These are phyloP conservation scores for Enteromius fasciolatus DNA, from an alignment of 2,797 vertebrate species.

Conservation along the genomic window DNA sequence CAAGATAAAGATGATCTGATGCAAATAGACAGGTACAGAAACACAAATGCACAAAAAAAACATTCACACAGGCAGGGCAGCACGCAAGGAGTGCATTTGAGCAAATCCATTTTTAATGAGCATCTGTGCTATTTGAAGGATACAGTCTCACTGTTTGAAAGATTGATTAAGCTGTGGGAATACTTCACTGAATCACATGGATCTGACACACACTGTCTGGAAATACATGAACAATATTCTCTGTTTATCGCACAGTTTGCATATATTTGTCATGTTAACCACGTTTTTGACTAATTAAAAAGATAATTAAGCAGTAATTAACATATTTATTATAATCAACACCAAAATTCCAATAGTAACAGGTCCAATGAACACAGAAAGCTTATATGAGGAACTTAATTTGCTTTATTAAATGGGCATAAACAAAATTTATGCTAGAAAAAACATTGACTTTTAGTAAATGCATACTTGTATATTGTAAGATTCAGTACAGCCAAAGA, in stretches of 20 bases:
- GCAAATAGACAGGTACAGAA: conserved; percentile 26
- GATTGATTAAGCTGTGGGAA: conserved; percentile 52
- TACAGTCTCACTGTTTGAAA: conserved; percentile 52
- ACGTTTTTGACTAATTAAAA: neutral
- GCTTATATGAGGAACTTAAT: conserved; percentile 37
- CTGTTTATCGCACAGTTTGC: neutral
- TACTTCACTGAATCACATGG: conserved; percentile 26
- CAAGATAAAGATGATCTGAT: conserved; percentile 15
- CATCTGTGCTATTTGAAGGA: conserved; percentile 49
- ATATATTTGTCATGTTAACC: neutral
- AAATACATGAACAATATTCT: neutral
- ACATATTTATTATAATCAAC: neutral
- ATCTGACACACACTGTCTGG: conserved; percentile 6
- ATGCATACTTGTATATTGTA: conserved; percentile 52
- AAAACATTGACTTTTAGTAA: conserved; percentile 48
- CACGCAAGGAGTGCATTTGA: conserved; percentile 43
- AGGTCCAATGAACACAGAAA: conserved; percentile 27
- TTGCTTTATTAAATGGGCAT: conserved; percentile 60
- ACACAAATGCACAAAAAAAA: conserved; percentile 16
- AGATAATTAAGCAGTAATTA: conserved; percentile 2
- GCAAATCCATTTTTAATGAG: conserved; percentile 52
- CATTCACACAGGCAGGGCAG: conserved; percentile 26
- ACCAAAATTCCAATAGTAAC: neutral
- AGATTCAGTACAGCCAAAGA: conserved; percentile 50
- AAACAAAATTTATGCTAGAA: conserved; percentile 56